Evolutionary conservation across 2,113 vertebrate genomes (phyloP).

Genomic region (Lampris megalopsis): DNA sequence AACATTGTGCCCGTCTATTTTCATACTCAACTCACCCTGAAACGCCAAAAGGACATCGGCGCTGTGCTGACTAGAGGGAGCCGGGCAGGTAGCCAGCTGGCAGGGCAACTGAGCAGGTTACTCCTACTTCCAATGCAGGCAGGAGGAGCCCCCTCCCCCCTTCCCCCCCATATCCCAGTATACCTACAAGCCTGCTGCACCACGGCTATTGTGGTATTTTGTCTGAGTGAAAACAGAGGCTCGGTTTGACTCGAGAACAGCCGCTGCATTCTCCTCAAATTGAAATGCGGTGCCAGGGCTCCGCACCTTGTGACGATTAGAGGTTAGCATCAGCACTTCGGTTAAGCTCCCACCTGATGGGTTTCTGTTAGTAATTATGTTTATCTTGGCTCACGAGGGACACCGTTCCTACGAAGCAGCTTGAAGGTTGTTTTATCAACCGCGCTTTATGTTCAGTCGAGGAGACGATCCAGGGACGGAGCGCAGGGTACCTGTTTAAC

Average conservation of each 20-base stretch:
- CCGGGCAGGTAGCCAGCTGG: constrained; percentile 79
- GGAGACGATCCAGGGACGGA: no score
- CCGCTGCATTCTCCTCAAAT: constrained; percentile 17
- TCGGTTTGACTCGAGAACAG: constrained; percentile 22
- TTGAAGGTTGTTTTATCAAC: constrained; percentile 39
- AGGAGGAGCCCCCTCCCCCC: constrained; percentile 43
- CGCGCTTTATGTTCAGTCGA: no score
- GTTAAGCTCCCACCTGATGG: constrained; percentile 54
- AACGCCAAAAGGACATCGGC: constrained; percentile 77
- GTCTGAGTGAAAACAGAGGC: constrained; percentile 19
- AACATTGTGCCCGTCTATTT: constrained; percentile 66
- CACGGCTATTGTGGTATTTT: constrained; percentile 13
- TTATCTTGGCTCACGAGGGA: constrained; percentile 61
- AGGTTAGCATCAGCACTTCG: constrained; percentile 20
- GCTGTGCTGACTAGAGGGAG: constrained; percentile 75
- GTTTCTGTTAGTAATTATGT: constrained; percentile 61
- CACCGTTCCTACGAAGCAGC: constrained; percentile 38
- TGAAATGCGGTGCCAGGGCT: not conserved
- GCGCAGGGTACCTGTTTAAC: no score
- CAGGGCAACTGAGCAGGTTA: constrained; percentile 53
- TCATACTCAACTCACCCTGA: constrained; percentile 73
- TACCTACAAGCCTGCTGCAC: constrained; percentile 15
- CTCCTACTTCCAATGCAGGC: constrained; percentile 59
- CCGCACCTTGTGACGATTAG: constrained; percentile 33
- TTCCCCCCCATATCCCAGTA: not conserved